Evolutionary conservation across 2,888 invertebrate genomes (phyloP).

Genomic region (Glyphotaelius pellucidus): DNA sequence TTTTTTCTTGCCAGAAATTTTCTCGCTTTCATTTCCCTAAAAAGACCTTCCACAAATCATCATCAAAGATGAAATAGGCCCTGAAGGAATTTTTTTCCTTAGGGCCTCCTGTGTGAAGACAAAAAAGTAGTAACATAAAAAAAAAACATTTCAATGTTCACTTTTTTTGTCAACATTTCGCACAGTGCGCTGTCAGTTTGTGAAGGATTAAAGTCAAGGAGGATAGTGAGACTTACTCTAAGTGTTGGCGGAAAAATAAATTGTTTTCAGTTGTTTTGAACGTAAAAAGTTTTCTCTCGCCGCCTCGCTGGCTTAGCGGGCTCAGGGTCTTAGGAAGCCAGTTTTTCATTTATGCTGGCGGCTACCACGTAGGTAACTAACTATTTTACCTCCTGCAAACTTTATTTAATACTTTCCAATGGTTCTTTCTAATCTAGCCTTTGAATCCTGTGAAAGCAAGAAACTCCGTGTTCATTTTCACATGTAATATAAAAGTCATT

Average conservation of each 20-base stretch:
- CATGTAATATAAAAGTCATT: too few relatives aligned
- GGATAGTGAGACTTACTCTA: slow-evolving; percentile 41
- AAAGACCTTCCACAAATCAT: too few relatives aligned
- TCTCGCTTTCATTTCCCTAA: too few relatives aligned
- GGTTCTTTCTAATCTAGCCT: not conserved
- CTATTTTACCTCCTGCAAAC: not conserved
- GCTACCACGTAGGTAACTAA: not conserved
- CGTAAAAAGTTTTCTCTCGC: slow-evolving; percentile 29
- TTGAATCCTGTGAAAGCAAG: not conserved
- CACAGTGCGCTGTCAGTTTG: slow-evolving; percentile 33
- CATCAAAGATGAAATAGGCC: too few relatives aligned
- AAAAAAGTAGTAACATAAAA: too few relatives aligned
- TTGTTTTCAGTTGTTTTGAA: slow-evolving; percentile 48
- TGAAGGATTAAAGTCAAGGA: slow-evolving; percentile 45
- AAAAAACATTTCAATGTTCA: not conserved
- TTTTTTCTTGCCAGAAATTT: too few relatives aligned
- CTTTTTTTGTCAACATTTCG: not conserved
- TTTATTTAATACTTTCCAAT: not conserved
- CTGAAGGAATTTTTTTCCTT: too few relatives aligned
- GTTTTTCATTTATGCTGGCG: not conserved
- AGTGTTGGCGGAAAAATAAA: slow-evolving; percentile 49
- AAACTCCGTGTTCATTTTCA: not conserved
- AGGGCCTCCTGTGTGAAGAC: too few relatives aligned
- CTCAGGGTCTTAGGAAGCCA: not conserved
- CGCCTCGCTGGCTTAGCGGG: not conserved